These are phyloP conservation scores for Amiota mariae DNA, from an alignment of 2,888 invertebrate genomes.

Conservation along the genomic window DNA sequence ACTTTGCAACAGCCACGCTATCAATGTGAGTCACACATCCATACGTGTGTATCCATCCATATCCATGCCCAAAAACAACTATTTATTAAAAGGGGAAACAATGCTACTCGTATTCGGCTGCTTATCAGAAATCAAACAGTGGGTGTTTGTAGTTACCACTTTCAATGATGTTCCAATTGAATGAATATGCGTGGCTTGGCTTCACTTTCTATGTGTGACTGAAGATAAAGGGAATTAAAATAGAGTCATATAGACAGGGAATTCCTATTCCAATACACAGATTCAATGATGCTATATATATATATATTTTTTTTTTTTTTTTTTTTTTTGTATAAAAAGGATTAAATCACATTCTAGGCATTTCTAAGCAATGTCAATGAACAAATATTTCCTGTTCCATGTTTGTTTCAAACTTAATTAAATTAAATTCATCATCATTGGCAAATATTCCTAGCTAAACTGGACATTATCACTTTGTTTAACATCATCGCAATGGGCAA, in stretches of 20 bases:
- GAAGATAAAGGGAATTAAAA: no score
- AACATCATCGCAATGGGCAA: not conserved
- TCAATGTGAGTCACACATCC: constrained; percentile 29
- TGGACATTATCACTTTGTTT: not conserved
- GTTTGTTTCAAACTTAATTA: not conserved
- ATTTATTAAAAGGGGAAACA: constrained; percentile 8
- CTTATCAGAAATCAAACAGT: constrained; percentile 49
- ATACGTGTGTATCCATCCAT: constrained; percentile 10
- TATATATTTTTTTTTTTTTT: no score
- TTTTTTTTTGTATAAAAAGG: no score
- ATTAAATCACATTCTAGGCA: no score
- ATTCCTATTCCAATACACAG: no score
- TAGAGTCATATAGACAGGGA: no score
- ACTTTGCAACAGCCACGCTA: constrained; percentile 50
- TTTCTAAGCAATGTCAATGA: no score
- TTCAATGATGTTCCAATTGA: not conserved
- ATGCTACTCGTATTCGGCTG: constrained; percentile 52
- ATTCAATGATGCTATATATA: no score
- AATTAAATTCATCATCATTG: constrained; percentile 1
- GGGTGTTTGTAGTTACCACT: not conserved
- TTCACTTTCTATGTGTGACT: no score
- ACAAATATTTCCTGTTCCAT: no score
- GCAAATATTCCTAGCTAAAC: not conserved
- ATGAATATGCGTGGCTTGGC: not conserved
- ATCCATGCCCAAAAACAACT: constrained; percentile 11